phyloP scores from a whole-genome alignment of 2,797 vertebrate genomes.

The Darevskia nairensis region DNA sequence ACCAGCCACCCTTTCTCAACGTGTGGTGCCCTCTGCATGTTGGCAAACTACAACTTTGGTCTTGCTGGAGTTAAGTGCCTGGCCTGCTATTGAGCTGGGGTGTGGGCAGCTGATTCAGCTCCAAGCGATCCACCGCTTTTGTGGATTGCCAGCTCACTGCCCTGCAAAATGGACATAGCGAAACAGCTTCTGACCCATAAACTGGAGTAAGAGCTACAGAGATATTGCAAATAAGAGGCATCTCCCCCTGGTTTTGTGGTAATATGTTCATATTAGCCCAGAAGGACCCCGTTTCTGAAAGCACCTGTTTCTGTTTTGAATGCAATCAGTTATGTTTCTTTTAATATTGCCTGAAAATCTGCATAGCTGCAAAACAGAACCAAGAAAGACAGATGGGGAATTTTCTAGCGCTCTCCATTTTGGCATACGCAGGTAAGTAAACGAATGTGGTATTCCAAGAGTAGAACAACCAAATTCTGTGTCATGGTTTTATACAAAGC shows the following conservation, averaged over 20 bases:
- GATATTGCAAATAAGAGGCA: not conserved
- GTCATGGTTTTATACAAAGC: constrained; percentile 42
- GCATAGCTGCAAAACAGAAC: not conserved
- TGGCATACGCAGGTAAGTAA: constrained; percentile 37
- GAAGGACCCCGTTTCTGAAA: constrained; percentile 20
- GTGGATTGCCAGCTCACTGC: not conserved
- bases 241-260: not conserved
- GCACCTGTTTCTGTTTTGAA: constrained; percentile 38
- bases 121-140: not conserved
- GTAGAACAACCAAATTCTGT: constrained; percentile 39
- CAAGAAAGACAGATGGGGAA: constrained; percentile 27
- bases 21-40: too few relatives aligned
- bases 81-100: not conserved
- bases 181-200: not conserved
- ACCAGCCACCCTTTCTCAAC: too few relatives aligned
- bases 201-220: not conserved
- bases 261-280: not conserved
- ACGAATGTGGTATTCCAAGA: constrained; percentile 2
- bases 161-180: not conserved
- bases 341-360: constrained; percentile 32
- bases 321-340: constrained; percentile 15
- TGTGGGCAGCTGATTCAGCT: not conserved
- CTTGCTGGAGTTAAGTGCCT: too few relatives aligned
- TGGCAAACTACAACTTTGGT: too few relatives aligned
- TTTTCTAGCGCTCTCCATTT: constrained; percentile 29